A percentile compares a stretch with the other conserved stretches of the same genome.
These are phyloP conservation scores for Drosophila bipectinata DNA, from an alignment of 1,140 invertebrate species.

Conservation along the genomic window DNA sequence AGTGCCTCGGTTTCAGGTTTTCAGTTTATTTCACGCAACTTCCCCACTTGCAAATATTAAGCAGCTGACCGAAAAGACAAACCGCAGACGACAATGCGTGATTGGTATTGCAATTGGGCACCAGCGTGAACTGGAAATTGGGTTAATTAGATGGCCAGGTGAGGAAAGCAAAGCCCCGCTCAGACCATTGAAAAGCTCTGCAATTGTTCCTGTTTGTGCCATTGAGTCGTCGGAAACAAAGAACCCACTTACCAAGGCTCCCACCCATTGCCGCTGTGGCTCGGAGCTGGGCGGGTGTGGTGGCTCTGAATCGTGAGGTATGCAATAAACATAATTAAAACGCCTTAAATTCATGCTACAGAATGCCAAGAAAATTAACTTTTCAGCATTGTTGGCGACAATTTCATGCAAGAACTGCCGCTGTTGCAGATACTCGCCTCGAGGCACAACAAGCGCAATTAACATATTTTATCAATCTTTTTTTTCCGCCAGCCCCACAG, in stretches of 20 bases:
- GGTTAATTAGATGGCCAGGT: slow-evolving; percentile 23
- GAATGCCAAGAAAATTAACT: slow-evolving; percentile 75
- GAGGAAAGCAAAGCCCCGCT: background rate
- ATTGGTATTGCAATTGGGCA: background rate
- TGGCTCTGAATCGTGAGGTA: slow-evolving; percentile 17
- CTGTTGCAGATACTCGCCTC: slow-evolving; percentile 37
- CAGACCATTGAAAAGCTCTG: slow-evolving; percentile 8
- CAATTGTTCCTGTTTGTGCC: background rate
- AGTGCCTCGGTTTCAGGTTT: background rate
- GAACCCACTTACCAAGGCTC: background rate
- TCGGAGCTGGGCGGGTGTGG: background rate
- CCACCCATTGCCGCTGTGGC: background rate
- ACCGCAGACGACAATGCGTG: background rate
- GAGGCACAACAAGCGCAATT: slow-evolving; percentile 65
- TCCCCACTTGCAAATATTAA: background rate
- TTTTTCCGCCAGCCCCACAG: slow-evolving; percentile 36
- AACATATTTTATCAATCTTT: slow-evolving; percentile 83
- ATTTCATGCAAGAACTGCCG: slow-evolving; percentile 59
- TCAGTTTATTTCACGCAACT: background rate
- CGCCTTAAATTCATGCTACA: slow-evolving; percentile 63
- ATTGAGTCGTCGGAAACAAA: background rate
- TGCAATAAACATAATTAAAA: slow-evolving; percentile 77
- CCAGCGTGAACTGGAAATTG: slow-evolving; percentile 1
- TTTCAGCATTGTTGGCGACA: slow-evolving; percentile 78
- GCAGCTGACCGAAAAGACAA: background rate